Conservation (phyloP, 92 coral and sea anemone species). For the Porites rus region DNA sequence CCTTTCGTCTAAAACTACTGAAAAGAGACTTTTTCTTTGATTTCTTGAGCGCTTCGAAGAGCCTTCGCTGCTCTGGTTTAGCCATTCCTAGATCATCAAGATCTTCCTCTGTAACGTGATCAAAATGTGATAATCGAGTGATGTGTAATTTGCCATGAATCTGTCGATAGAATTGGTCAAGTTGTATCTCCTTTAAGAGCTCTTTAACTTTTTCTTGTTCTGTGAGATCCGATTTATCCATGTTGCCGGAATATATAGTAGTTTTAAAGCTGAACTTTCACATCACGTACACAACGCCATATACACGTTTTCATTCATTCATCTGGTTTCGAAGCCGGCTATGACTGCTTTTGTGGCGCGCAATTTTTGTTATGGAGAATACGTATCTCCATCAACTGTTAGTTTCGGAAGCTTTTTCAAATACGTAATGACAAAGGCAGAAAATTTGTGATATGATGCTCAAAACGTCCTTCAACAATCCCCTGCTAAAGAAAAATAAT, state of each 20-base stretch:
- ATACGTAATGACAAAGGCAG: neutral
- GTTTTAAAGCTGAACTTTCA: neutral
- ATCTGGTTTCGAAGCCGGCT: neutral
- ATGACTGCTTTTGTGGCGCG: neutral
- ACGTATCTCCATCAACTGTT: neutral
- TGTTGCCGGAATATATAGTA: neutral
- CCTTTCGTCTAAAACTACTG: slow-evolving; percentile 92
- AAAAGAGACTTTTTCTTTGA: slow-evolving; percentile 77
- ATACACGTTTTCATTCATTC: slow-evolving; percentile 19
- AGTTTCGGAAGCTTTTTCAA: neutral
- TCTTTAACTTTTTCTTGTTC: slow-evolving; percentile 79
- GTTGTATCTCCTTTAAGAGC: slow-evolving; percentile 79
- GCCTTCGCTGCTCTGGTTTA: slow-evolving; percentile 93
- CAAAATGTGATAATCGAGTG: slow-evolving; percentile 84
- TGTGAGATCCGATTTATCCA: slow-evolving; percentile 48
- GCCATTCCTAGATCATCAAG: slow-evolving; percentile 92
- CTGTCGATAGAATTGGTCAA: slow-evolving; percentile 93
- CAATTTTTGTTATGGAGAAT: neutral
- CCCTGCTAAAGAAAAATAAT: neutral
- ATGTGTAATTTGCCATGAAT: slow-evolving; percentile 86
- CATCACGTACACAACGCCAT: neutral
- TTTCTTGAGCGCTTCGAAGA: slow-evolving; percentile 90
- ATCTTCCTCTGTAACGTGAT: slow-evolving; percentile 90
- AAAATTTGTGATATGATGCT: neutral
- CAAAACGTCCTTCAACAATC: neutral